phyloP scores from a whole-genome alignment of 2,113 vertebrate genomes.

The Rousettus leschenaultii region DNA sequence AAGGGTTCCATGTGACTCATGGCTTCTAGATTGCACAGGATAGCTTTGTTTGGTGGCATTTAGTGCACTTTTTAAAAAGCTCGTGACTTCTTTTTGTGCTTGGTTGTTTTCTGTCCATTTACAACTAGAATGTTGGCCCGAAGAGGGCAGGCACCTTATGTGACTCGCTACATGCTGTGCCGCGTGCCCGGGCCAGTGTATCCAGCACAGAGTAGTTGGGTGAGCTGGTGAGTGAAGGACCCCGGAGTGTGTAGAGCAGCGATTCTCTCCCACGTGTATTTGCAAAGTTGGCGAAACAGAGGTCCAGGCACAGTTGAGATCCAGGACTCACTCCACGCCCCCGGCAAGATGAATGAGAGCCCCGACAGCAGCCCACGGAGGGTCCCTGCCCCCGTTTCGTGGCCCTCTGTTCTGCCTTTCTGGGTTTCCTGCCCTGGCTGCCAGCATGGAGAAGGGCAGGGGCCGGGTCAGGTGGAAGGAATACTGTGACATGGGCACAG shows the following conservation, averaged over 20 bases:
- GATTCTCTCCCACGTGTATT: not conserved
- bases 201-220: too few relatives aligned
- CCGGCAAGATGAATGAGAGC: not conserved
- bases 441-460: not conserved
- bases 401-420: not conserved
- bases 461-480: not conserved
- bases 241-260: rapidly evolving
- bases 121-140: not conserved
- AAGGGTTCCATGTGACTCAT: not conserved
- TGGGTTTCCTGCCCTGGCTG: not conserved
- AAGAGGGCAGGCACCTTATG: not conserved
- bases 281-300: not conserved
- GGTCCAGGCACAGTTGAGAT: not conserved
- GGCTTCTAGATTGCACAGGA: not conserved
- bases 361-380: not conserved
- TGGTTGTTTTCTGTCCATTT: not conserved
- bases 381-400: not conserved
- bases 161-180: not conserved
- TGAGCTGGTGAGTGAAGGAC: not conserved
- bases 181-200: not conserved
- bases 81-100: not conserved
- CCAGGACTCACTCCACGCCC: not conserved
- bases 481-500: not conserved
- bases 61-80: not conserved
- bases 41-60: not conserved